These are phyloP conservation scores for Gymnobelideus leadbeateri DNA, from an alignment of 2,113 vertebrate species.

Conservation along the genomic window DNA sequence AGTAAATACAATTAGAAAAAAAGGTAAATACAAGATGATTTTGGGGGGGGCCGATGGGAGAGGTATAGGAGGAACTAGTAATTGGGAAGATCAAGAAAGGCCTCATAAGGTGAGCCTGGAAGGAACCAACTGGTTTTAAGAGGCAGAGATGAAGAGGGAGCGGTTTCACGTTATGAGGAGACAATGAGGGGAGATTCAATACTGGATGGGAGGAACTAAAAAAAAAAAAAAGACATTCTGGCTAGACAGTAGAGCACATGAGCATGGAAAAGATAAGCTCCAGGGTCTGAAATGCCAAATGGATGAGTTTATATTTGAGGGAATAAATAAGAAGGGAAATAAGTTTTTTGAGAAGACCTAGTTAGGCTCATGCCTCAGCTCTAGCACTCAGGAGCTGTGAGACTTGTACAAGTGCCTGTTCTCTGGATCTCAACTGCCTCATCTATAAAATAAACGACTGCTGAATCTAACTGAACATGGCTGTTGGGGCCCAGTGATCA, in stretches of 20 bases:
- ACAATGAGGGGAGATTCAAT: too few relatives aligned
- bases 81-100: background rate
- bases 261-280: background rate
- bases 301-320: background rate
- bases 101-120: background rate
- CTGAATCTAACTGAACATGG: background rate
- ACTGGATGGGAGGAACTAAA: too few relatives aligned
- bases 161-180: too few relatives aligned
- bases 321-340: background rate
- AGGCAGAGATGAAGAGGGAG: background rate
- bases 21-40: background rate
- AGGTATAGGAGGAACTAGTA: background rate
- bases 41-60: background rate
- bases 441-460: background rate
- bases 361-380: background rate
- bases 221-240: background rate
- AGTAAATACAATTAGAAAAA: background rate
- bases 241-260: background rate
- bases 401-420: background rate
- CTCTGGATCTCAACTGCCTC: background rate
- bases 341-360: background rate
- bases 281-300: background rate
- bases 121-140: background rate
- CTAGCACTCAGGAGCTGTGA: background rate
- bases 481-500: background rate